Conservation (phyloP, 2,888 invertebrate genomes). For the Ditylenchus weischeri region DNA sequence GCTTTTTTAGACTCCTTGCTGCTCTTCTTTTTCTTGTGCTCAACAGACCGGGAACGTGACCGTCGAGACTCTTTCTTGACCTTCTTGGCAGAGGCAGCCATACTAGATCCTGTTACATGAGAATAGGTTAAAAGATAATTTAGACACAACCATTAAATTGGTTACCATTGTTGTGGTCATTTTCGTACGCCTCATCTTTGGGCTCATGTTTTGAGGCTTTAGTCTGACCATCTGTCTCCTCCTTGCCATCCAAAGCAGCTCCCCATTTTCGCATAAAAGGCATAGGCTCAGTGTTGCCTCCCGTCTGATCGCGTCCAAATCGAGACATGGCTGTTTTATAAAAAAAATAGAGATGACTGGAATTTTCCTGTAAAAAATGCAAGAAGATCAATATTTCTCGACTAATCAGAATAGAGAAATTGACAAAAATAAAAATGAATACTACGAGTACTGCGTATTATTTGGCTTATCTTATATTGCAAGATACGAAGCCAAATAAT, state of each 20-base stretch:
- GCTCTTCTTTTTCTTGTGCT: slow-evolving; percentile 22
- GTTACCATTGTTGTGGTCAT: slow-evolving; percentile 7
- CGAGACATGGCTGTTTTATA: background rate
- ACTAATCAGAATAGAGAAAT: too few relatives aligned
- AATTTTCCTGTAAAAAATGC: slow-evolving; percentile 20
- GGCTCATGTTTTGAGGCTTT: slow-evolving; percentile 2
- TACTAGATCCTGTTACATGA: background rate
- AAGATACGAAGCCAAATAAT: too few relatives aligned
- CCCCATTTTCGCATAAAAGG: slow-evolving; percentile 55
- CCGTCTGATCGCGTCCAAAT: slow-evolving; percentile 25
- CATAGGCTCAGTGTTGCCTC: slow-evolving; percentile 56
- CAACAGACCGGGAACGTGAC: slow-evolving; percentile 25
- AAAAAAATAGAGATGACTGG: background rate
- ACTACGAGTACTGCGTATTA: too few relatives aligned
- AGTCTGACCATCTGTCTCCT: background rate
- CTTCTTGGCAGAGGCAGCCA: slow-evolving; percentile 11
- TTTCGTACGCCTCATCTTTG: background rate
- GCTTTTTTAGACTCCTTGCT: slow-evolving; percentile 31
- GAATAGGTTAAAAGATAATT: background rate
- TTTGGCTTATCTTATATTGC: too few relatives aligned
- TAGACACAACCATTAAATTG: slow-evolving; percentile 15
- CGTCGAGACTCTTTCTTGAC: slow-evolving; percentile 13
- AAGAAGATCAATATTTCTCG: too few relatives aligned
- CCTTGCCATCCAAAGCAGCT: slow-evolving; percentile 25
- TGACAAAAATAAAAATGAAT: too few relatives aligned